phyloP scores from a whole-genome alignment of 2,888 invertebrate species.

The Synanthedon myopaeformis region DNA sequence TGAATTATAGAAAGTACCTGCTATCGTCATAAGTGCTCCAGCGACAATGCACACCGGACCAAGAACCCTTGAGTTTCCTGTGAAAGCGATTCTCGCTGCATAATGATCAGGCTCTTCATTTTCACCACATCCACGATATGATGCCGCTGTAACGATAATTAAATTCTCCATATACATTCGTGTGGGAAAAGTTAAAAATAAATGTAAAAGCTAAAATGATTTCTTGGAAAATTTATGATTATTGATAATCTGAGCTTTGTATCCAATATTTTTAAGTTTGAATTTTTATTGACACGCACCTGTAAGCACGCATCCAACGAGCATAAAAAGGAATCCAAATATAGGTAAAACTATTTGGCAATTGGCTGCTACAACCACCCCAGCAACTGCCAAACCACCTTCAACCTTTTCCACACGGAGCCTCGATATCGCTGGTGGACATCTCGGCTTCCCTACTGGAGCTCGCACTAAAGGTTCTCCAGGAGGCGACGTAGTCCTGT shows the following conservation, averaged over 20 bases:
- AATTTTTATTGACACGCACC: slow-evolving; percentile 49
- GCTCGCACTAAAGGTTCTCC: slow-evolving; percentile 73
- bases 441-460: slow-evolving; percentile 63
- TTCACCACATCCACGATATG: slow-evolving; percentile 78
- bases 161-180: too few relatives aligned
- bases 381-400: slow-evolving; percentile 81
- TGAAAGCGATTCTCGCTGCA: slow-evolving; percentile 78
- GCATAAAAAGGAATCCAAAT: slow-evolving; percentile 80
- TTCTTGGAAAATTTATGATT: too few relatives aligned
- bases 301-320: slow-evolving; percentile 81
- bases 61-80: slow-evolving; percentile 78
- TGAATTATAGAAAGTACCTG: slow-evolving; percentile 25
- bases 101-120: slow-evolving; percentile 80
- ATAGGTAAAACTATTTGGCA: slow-evolving; percentile 82
- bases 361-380: slow-evolving; percentile 81
- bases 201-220: too few relatives aligned
- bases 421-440: slow-evolving; percentile 77
- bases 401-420: slow-evolving; percentile 81
- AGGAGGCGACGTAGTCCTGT: slow-evolving; percentile 61
- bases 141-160: slow-evolving; percentile 68
- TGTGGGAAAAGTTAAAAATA: too few relatives aligned
- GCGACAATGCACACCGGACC: slow-evolving; percentile 81
- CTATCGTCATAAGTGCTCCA: slow-evolving; percentile 77
- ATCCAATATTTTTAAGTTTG: too few relatives aligned
- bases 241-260: too few relatives aligned